Base-by-base conservation (phyloP, 2,113 vertebrate species). In the Campylorhamphus procurvoides region DNA sequence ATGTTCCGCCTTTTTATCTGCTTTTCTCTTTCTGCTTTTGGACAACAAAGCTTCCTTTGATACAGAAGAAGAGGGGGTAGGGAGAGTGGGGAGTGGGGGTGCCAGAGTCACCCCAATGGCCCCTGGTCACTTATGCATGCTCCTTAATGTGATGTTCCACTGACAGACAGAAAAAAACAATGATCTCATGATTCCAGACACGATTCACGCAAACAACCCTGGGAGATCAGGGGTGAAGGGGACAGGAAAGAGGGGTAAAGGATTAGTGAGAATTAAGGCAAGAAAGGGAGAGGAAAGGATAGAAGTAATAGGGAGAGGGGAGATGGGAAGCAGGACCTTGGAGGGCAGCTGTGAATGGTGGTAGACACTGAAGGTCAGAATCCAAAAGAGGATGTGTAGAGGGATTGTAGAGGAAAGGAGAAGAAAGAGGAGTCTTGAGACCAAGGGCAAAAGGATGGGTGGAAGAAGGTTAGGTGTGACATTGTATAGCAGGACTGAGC, bases 1-100 rank as follows among this genome's bases (percentile, higher is more conserved):
- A 98, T 98, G 97, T 97, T 97, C 97, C 1, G 88, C 93, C 87
- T 97, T 97, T 98, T 97, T 97, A 97, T 97, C 95, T 97, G 92
- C 95, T 97, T 97, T 96, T 95, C 91, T 96, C 63, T 79, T 96
- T 97, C 97, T 96, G 86, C 93, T 96, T 97, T 98, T 95, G 88
- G 94, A 97, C 83, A 97, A 98, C 97, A 98, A 97, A 97, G 96
- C 92, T 86, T 89, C 78, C 93, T 97, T 98, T 98, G 95, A 98
- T 95, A 89, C 35, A 75, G 74, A 89, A 93, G 86, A 94, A 94
- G 90, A 92, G 67, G 73, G 84, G 58, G 67, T 33, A 86, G 87
- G 79, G 89, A 93, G 42, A 42, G 55, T 88, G 82, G 78, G 63
- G 68, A 93, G 84, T 95, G 53, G 86, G 96, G 96, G 95, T 97